Percentiles rank a stretch among this genome's conserved stretches.
phyloP scores from a whole-genome alignment of 2,888 invertebrate species.

The Ophion ventricosus region DNA sequence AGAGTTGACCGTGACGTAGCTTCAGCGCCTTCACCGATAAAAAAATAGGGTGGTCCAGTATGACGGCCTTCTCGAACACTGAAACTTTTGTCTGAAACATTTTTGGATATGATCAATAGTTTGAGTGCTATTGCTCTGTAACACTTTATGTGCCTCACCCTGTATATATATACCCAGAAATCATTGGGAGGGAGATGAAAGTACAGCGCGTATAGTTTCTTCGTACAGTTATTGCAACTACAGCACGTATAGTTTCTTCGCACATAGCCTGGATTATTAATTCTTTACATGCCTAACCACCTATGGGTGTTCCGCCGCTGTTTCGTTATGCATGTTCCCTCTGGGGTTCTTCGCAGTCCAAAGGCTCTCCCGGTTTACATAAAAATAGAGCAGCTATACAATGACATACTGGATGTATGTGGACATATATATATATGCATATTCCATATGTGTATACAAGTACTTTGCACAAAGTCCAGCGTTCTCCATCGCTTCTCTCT shows the following conservation, averaged over 20 bases:
- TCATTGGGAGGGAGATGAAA: not conserved
- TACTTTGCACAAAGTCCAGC: conserved; percentile 50
- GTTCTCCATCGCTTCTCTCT: conserved; percentile 66
- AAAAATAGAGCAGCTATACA: conserved; percentile 67
- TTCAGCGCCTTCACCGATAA: too few relatives aligned
- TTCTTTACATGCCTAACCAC: conserved; percentile 48
- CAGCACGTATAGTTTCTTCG: conserved; percentile 1
- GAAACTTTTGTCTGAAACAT: too few relatives aligned
- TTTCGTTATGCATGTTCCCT: conserved; percentile 38
- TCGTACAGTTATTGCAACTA: not conserved
- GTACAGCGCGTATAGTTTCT: not conserved
- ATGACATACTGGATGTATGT: conserved; percentile 19
- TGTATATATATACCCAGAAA: not conserved
- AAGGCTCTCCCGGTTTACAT: conserved; percentile 59
- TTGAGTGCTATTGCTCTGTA: too few relatives aligned
- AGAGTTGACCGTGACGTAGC: too few relatives aligned
- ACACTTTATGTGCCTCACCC: too few relatives aligned
- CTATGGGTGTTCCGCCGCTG: conserved; percentile 30
- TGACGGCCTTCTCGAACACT: too few relatives aligned
- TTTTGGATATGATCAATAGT: too few relatives aligned
- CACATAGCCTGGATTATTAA: conserved; percentile 47
- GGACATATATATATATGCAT: not conserved
- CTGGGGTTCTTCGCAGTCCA: conserved; percentile 37
- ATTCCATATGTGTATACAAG: conserved; percentile 10
- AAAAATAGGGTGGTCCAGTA: too few relatives aligned